Percentiles rank a stretch among this genome's conserved stretches.
These are phyloP conservation scores for Emydura subglobosa DNA, from an alignment of 2,113 vertebrate species.

Conservation along the genomic window DNA sequence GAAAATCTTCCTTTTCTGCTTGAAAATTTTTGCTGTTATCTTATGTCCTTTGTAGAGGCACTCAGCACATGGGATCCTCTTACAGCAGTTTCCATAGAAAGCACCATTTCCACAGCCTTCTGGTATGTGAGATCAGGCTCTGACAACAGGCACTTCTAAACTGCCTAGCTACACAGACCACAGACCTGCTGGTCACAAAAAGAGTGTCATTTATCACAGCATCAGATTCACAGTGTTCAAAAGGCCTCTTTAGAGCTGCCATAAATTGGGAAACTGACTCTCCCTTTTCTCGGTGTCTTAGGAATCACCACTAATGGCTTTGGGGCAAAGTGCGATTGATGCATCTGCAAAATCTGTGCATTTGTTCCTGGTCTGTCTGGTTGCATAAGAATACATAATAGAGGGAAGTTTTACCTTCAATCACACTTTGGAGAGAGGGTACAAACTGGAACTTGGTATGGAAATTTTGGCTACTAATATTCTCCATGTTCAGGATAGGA, in stretches of 20 bases:
- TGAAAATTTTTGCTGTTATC: constrained; percentile 6
- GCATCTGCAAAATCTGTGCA: constrained; percentile 43
- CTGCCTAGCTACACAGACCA: constrained; percentile 61
- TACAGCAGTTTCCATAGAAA: constrained; percentile 27
- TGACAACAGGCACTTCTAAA: constrained; percentile 63
- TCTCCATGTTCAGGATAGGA: too few relatives aligned
- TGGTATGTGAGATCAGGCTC: constrained; percentile 47
- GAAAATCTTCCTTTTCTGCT: neutral
- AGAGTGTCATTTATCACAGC: constrained; percentile 62
- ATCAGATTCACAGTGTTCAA: constrained; percentile 69
- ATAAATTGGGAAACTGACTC: constrained; percentile 64
- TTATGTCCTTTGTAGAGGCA: neutral
- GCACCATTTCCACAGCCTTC: constrained; percentile 37
- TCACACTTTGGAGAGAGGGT: neutral
- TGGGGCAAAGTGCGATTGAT: constrained; percentile 61
- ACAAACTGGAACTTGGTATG: too few relatives aligned
- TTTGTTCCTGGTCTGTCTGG: constrained; percentile 36
- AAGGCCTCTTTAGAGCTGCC: constrained; percentile 62
- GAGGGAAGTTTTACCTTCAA: neutral
- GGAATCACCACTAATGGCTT: constrained; percentile 66
- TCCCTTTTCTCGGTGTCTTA: constrained; percentile 55
- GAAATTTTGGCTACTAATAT: too few relatives aligned
- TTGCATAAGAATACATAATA: neutral
- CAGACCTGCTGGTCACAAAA: constrained; percentile 69
- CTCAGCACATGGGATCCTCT: neutral